Conservation (phyloP, 2,797 vertebrate genomes). For the Loriculus beryllinus region DNA sequence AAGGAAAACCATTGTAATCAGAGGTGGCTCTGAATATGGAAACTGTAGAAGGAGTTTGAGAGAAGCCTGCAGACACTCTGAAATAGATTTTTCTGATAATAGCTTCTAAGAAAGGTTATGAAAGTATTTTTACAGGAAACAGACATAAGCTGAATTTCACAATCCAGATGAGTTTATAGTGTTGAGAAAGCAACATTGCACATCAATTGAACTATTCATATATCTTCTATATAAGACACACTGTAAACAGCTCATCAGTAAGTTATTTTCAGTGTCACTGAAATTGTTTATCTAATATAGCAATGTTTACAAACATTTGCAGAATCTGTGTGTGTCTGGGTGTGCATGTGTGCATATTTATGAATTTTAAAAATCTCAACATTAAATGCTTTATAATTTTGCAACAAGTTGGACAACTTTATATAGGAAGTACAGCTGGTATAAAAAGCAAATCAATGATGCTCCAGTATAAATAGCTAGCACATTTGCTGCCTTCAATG, state of each 20-base stretch:
- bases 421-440: not conserved
- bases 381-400: not conserved
- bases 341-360: not conserved
- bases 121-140: not conserved
- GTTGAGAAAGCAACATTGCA: not conserved
- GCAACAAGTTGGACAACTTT: not conserved
- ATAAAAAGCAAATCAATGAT: not conserved
- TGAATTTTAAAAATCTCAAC: not conserved
- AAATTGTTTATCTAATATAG: not conserved
- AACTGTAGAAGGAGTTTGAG: not conserved
- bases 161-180: not conserved
- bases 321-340: not conserved
- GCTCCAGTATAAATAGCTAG: not conserved
- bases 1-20: not conserved
- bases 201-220: not conserved
- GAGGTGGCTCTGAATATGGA: not conserved
- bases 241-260: not conserved
- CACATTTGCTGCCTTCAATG: not conserved
- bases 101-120: not conserved
- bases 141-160: not conserved
- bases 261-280: not conserved
- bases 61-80: not conserved
- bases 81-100: not conserved
- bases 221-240: not conserved
- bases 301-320: not conserved